Evolutionary conservation across 1,140 invertebrate species (phyloP).

Genomic region (Macrobrachium rosenbergii): DNA sequence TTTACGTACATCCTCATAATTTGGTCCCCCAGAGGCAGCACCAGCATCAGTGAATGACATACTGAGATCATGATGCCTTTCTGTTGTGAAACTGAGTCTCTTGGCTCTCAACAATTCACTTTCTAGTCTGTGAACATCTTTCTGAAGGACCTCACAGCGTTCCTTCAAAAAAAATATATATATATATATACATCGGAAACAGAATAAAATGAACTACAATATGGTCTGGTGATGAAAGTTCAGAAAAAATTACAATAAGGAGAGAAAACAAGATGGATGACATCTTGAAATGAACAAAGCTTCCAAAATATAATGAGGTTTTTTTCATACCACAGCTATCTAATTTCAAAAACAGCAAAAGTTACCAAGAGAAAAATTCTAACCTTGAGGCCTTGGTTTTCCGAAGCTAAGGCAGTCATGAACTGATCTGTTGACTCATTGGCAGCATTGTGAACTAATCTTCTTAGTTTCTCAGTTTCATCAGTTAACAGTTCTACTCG

Average conservation of each 20-base stretch:
- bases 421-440: slow-evolving; percentile 71
- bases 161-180: slow-evolving; percentile 68
- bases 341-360: too few species aligned
- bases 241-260: too few species aligned
- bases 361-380: neutral
- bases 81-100: slow-evolving; percentile 51
- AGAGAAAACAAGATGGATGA: too few species aligned
- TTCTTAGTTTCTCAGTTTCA: slow-evolving; percentile 77
- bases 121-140: slow-evolving; percentile 70
- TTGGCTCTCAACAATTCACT: slow-evolving; percentile 70
- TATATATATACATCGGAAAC: neutral
- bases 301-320: neutral
- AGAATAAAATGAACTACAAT: too few species aligned
- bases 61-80: slow-evolving; percentile 18
- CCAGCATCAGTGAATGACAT: slow-evolving; percentile 45
- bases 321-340: neutral
- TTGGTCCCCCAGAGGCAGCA: neutral
- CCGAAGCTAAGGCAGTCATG: slow-evolving; percentile 4
- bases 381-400: slow-evolving; percentile 34
- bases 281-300: too few species aligned
- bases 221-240: too few species aligned
- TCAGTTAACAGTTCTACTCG: slow-evolving; percentile 75
- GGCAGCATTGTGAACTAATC: slow-evolving; percentile 72
- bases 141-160: slow-evolving; percentile 70
- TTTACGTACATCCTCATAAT: slow-evolving; percentile 12